Percentiles rank a stretch among this genome's conserved stretches.
Conservation (phyloP, 2,113 vertebrate genomes). For the Brachyhypopomus gauderio region DNA sequence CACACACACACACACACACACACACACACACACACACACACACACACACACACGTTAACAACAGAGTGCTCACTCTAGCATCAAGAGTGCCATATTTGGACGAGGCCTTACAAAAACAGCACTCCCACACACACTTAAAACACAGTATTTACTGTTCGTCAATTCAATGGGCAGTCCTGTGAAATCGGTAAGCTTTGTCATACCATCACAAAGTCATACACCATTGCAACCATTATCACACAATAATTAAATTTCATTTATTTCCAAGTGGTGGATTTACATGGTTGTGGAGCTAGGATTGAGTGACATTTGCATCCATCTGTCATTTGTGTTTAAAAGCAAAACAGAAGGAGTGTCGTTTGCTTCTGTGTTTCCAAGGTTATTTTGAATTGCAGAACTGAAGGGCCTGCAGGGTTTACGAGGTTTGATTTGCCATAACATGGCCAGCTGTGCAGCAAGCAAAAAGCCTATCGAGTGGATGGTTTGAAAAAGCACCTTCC, state of each 20-base stretch:
- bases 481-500: not conserved
- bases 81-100: conserved; percentile 11
- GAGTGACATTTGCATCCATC: not conserved
- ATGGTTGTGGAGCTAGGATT: no score
- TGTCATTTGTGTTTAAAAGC: not conserved
- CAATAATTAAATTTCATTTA: not conserved
- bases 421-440: not conserved
- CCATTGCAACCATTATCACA: not conserved
- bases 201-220: not conserved
- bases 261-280: no score
- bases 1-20: conserved; percentile 25
- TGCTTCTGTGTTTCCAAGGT: conserved; percentile 17
- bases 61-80: not conserved
- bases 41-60: conserved; percentile 15
- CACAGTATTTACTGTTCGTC: not conserved
- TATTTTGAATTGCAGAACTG: not conserved
- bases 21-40: conserved; percentile 25
- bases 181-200: not conserved
- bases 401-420: not conserved
- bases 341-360: not conserved
- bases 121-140: conserved; percentile 7
- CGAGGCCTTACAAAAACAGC: not conserved
- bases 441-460: not conserved
- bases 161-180: not conserved
- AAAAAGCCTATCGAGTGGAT: not conserved